Base-by-base conservation (phyloP, 2,888 invertebrate species). In the Ormia ochracea region DNA sequence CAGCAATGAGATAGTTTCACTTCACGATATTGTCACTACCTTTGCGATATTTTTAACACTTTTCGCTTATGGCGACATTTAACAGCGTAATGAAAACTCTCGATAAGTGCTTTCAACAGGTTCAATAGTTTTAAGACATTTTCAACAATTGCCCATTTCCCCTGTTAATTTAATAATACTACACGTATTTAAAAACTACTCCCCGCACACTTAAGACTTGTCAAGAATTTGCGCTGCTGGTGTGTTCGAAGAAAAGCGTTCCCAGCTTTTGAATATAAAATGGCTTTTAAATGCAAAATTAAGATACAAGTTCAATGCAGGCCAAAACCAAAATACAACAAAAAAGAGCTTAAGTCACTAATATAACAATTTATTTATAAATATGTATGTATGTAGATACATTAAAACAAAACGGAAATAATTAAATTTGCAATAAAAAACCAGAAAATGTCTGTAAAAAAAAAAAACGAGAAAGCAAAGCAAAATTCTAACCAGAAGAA, bases 271-370 rank as follows among this genome's bases (percentile, higher is more conserved):
- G 4, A 12, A 48, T 43, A 58, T 23, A 7, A 48, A 54, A 33
- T 23, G 21, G 19, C 9, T 23, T 56, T 33, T 23, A 36, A 69
- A 56, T 14, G 9, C 52, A 48, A 43, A 59, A 52, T 59, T 31
- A 48, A 74, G 58, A 72, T 54, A 61, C 63, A 78, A 78, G 73
- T 69, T 73, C 66, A 63, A 59, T 69, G 58, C 61, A 26, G 66
- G 17, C 23, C 23, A 54, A 31, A 70, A 43, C 38, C 12, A 54
- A 54, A 54, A n/a, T n/a, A n/a, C n/a, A 31, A 54, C 17, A 10
- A 54, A 52, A 56, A 50, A 75, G 58, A 41, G 69, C 38, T 52
- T 41, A 17, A 72, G 26, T 63, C n/a, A n/a, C n/a, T 61, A 61
- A 59, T 50, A 66, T 19, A 19, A 31, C 38, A 58, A 48, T 14